Evolutionary conservation across 2,888 invertebrate genomes (phyloP).

Genomic region (Resseliella maxima): DNA sequence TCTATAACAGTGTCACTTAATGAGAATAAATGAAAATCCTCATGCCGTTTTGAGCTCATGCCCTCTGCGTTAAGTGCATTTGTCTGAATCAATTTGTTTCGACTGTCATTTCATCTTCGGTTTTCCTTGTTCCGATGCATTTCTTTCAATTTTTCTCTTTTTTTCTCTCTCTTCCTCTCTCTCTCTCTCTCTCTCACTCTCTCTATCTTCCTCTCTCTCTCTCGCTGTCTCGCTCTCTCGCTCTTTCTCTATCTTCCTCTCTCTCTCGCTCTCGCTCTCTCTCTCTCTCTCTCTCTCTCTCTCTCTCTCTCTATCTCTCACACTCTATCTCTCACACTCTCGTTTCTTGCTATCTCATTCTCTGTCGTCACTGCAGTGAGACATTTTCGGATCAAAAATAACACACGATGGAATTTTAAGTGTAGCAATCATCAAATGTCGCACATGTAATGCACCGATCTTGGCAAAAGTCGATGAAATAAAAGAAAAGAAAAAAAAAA

Average conservation of each 20-base stretch:
- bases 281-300: too few relatives aligned
- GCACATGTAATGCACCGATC: conserved; percentile 28
- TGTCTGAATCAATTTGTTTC: conserved; percentile 55
- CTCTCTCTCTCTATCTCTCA: too few relatives aligned
- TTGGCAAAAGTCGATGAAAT: not conserved
- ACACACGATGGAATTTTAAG: conserved; percentile 38
- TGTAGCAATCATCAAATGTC: conserved; percentile 52
- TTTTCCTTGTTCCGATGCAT: conserved; percentile 45
- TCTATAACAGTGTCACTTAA: not conserved
- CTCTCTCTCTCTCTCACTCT: not conserved
- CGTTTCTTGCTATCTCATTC: not conserved
- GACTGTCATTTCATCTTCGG: conserved; percentile 38
- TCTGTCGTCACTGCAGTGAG: not conserved
- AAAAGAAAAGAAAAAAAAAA: too few relatives aligned
- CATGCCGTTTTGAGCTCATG: not conserved
- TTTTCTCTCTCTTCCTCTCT: not conserved
- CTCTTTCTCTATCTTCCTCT: too few relatives aligned
- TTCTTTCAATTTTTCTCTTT: not conserved
- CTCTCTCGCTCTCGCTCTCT: too few relatives aligned
- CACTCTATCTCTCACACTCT: not conserved
- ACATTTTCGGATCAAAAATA: conserved; percentile 24
- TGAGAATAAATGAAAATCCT: conserved; percentile 14
- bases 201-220: too few relatives aligned
- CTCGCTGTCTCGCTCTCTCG: too few relatives aligned
- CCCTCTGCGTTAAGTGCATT: conserved; percentile 41